These are phyloP conservation scores for Rhysida immarginata DNA, from an alignment of 1,140 invertebrate species.

Conservation along the genomic window DNA sequence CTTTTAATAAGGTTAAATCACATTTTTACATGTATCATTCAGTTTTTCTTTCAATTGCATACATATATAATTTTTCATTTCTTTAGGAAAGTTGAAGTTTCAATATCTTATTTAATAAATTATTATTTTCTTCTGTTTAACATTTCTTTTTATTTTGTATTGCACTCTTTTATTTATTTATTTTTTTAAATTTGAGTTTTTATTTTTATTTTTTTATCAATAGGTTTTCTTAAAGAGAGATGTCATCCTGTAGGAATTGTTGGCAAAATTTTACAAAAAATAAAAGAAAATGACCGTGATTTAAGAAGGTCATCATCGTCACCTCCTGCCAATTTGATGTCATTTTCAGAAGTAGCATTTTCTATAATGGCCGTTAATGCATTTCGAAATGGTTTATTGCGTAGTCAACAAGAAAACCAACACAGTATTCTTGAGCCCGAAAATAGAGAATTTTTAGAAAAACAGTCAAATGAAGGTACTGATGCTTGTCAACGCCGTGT, in stretches of 20 bases:
- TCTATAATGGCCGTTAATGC: constrained; percentile 4
- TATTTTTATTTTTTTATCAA: neutral
- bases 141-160: neutral
- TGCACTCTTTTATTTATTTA: neutral
- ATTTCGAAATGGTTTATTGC: constrained; percentile 2
- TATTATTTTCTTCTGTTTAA: too few relatives aligned
- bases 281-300: neutral
- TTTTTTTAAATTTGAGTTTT: neutral
- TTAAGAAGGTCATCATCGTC: neutral
- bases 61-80: too few relatives aligned
- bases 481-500: constrained; percentile 20
- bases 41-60: too few relatives aligned
- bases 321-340: neutral
- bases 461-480: constrained; percentile 27
- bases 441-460: constrained; percentile 37
- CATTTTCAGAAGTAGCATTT: constrained; percentile 2
- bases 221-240: constrained; percentile 4
- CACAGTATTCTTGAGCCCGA: constrained; percentile 35
- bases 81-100: too few relatives aligned
- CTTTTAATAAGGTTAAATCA: too few relatives aligned
- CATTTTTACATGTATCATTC: too few relatives aligned
- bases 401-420: neutral
- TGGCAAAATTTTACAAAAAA: constrained; percentile 3
- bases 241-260: constrained; percentile 3
- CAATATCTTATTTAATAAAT: too few relatives aligned